Conservation (phyloP, 2,113 vertebrate species). For the Crotophaga sulcirostris region DNA sequence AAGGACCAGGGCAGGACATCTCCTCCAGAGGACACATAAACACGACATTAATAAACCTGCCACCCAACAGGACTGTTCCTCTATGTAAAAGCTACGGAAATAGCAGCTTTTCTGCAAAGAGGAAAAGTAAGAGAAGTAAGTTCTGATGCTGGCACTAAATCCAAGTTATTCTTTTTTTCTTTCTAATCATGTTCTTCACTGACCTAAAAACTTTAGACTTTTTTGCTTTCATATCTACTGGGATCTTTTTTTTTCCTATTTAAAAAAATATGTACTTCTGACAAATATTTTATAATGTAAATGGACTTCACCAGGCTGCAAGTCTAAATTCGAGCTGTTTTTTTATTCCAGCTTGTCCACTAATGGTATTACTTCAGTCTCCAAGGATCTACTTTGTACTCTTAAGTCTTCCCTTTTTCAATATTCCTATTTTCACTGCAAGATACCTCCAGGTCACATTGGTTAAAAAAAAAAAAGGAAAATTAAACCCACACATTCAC, state of each 20-base stretch:
- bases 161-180: not conserved
- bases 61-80: not conserved
- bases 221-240: conserved; percentile 3
- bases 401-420: conserved; percentile 44
- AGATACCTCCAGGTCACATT: conserved; percentile 58
- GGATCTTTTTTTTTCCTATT: conserved; percentile 11
- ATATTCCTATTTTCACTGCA: conserved; percentile 47
- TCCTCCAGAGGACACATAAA: not conserved
- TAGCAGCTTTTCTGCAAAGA: not conserved
- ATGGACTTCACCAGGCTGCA: conserved; percentile 49
- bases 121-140: not conserved
- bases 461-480: not conserved
- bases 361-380: conserved; percentile 72
- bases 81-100: not conserved
- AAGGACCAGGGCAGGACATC: not conserved
- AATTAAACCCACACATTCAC: not conserved
- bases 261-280: conserved; percentile 72
- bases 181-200: not conserved
- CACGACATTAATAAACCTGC: not conserved
- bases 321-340: conserved; percentile 5
- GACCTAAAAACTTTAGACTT: conserved; percentile 20
- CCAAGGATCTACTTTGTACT: conserved; percentile 51
- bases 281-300: conserved; percentile 74
- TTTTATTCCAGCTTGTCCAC: conserved; percentile 63
- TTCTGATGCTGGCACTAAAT: not conserved